Evolutionary conservation across 1,140 invertebrate genomes (phyloP).

Genomic region (Tetraneura akinire): DNA sequence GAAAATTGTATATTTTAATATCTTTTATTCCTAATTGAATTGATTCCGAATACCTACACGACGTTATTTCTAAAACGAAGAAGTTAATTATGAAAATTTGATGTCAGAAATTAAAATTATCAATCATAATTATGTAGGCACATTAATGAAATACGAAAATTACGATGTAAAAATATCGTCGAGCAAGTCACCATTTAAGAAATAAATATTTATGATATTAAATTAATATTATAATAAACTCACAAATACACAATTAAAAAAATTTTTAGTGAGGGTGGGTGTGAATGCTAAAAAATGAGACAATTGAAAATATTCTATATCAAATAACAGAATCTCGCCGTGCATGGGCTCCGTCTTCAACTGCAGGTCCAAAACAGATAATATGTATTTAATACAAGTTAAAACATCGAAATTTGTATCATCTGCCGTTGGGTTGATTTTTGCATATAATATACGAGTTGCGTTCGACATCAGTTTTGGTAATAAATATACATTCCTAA

Average conservation of each 20-base stretch:
- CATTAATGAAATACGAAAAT: no score
- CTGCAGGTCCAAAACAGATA: not conserved
- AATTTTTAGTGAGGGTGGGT: constrained; percentile 8
- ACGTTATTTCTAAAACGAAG: no score
- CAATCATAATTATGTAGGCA: no score
- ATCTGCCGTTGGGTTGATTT: not conserved
- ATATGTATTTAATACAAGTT: not conserved
- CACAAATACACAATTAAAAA: constrained; percentile 19
- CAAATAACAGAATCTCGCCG: not conserved
- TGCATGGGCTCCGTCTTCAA: not conserved
- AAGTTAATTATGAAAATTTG: no score
- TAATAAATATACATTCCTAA: not conserved
- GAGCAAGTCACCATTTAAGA: no score
- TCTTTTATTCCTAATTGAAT: no score
- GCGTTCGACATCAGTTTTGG: constrained; percentile 18
- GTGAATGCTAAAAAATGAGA: constrained; percentile 32
- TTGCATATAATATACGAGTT: not conserved
- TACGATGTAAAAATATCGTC: no score
- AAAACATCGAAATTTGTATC: not conserved
- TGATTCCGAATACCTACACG: no score
- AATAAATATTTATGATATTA: no score
- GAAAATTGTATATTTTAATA: no score
- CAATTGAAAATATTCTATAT: not conserved
- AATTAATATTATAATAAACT: not conserved
- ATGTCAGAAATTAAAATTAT: no score